A percentile compares a stretch with the other conserved stretches of the same genome.
phyloP scores from a whole-genome alignment of 2,797 vertebrate genomes.

The Bradypodion ventrale region DNA sequence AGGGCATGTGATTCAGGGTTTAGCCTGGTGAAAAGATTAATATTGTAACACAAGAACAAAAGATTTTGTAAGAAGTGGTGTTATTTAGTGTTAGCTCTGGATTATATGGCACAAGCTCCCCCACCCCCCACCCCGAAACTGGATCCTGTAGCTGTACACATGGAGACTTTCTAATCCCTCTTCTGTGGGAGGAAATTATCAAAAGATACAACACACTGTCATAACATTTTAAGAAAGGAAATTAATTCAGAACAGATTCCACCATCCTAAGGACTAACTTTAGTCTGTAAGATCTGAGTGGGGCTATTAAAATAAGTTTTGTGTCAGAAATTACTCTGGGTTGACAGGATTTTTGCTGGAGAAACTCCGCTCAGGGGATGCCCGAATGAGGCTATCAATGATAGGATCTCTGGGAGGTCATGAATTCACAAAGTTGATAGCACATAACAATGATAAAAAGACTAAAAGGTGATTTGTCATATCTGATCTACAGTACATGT shows the following conservation, averaged over 20 bases:
- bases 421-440: no score
- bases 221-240: neutral
- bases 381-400: no score
- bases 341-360: no score
- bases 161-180: neutral
- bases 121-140: no score
- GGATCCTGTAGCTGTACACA: neutral
- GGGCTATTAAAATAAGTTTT: no score
- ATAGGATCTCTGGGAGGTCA: no score
- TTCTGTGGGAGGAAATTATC: neutral
- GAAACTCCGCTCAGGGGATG: no score
- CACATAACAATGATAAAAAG: no score
- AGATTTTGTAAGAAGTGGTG: neutral
- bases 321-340: no score
- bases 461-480: no score
- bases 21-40: neutral
- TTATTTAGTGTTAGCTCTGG: neutral
- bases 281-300: no score
- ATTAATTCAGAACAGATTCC: no score
- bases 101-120: neutral
- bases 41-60: neutral
- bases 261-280: neutral
- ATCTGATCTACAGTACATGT: neutral
- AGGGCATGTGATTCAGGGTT: slow-evolving; percentile 8
- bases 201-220: neutral